A percentile compares a stretch with the other conserved stretches of the same genome.
Evolutionary conservation across 2,113 vertebrate genomes (phyloP).

Genomic region (Sylvilagus bachmani): DNA sequence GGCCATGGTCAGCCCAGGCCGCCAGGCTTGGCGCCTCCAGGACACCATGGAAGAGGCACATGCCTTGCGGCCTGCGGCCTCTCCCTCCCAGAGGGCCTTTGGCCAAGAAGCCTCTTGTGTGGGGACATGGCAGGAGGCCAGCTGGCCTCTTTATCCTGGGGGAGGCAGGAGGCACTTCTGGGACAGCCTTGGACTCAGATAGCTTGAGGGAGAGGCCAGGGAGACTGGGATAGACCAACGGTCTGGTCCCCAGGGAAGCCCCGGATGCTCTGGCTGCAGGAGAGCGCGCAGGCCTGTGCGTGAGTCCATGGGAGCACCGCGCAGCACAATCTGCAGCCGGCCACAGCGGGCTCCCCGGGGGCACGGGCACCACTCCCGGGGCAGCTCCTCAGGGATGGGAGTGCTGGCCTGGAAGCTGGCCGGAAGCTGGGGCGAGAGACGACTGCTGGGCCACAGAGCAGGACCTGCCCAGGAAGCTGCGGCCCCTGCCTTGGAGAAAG

Average conservation of each 20-base stretch:
- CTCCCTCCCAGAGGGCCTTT: not conserved
- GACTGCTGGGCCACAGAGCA: conserved; percentile 6
- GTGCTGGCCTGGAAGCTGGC: not conserved
- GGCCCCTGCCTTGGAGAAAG: conserved; percentile 20
- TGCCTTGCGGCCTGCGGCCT: not conserved
- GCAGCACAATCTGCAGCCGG: not conserved
- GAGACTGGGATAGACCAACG: not conserved
- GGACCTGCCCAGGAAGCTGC: conserved; percentile 25
- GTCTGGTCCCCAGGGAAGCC: not conserved
- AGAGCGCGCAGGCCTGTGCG: fast-evolving
- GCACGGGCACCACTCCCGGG: not conserved
- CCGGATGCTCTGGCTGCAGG: not conserved
- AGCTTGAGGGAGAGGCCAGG: not conserved
- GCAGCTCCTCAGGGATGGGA: not conserved
- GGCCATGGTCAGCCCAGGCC: not conserved
- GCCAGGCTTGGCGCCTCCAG: not conserved
- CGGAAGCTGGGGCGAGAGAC: not conserved
- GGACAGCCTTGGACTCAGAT: not conserved
- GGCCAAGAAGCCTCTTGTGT: not conserved
- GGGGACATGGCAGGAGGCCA: not conserved
- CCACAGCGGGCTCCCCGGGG: not conserved
- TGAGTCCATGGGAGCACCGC: not conserved
- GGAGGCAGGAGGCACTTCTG: not conserved
- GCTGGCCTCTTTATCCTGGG: conserved; percentile 27
- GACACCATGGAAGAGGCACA: not conserved